A percentile compares a stretch with the other conserved stretches of the same genome.
phyloP scores from a whole-genome alignment of 2,113 vertebrate species.

The Takifugu flavidus region DNA sequence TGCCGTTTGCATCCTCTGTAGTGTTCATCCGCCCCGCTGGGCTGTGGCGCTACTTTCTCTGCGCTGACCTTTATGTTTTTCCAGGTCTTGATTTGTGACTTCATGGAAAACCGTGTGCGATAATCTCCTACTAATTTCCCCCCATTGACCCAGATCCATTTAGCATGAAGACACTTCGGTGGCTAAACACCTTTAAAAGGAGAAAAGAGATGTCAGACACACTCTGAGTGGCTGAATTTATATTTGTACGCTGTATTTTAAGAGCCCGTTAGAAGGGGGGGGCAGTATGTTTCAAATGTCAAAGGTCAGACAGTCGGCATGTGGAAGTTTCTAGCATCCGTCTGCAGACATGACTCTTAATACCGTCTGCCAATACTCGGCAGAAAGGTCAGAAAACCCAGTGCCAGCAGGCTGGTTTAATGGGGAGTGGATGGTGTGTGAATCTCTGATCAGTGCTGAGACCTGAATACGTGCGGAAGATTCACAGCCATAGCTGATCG shows the following conservation, averaged over 20 bases:
- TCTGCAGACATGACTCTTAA: conserved; percentile 7
- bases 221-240: conserved; percentile 7
- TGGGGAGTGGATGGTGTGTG: conserved; percentile 26
- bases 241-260: conserved; percentile 54
- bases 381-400: conserved; percentile 39
- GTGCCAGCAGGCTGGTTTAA: conserved; percentile 41
- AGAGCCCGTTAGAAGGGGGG: conserved; percentile 11
- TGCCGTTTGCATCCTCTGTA: conserved; percentile 12
- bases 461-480: too few species aligned
- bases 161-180: conserved; percentile 21
- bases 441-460: too few species aligned
- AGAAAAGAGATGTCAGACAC: conserved; percentile 22
- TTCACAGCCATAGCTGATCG: too few species aligned
- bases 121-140: conserved; percentile 35
- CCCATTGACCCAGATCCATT: background rate
- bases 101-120: conserved; percentile 52
- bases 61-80: conserved; percentile 52
- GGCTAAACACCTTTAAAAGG: conserved; percentile 58
- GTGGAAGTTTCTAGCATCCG: conserved; percentile 40
- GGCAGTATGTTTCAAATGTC: conserved; percentile 54
- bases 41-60: conserved; percentile 26
- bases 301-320: conserved; percentile 51
- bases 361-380: conserved; percentile 13
- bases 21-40: conserved; percentile 21
- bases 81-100: conserved; percentile 52